Conservation (phyloP, 2,888 invertebrate species). For the Melanotus villosus region DNA sequence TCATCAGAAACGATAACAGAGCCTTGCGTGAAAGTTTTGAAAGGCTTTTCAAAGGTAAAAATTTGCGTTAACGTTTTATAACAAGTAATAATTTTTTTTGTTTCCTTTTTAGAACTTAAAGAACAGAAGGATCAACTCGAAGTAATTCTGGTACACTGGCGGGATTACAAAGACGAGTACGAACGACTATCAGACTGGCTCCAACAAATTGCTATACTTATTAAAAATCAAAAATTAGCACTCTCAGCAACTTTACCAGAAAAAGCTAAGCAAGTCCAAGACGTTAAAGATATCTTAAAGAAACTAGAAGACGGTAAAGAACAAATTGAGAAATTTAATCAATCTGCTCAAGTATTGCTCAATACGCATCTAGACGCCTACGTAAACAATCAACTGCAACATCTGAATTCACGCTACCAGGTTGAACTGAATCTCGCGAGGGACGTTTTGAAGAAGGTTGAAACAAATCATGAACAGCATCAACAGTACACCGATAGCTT, state of each 20-base stretch:
- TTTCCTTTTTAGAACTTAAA: too few species aligned
- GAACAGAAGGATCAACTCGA: slow-evolving; percentile 89
- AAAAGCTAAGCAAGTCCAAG: slow-evolving; percentile 87
- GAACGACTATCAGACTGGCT: slow-evolving; percentile 93
- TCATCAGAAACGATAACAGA: slow-evolving; percentile 88
- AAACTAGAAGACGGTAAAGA: slow-evolving; percentile 83
- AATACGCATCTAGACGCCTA: slow-evolving; percentile 90
- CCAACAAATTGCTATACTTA: slow-evolving; percentile 91
- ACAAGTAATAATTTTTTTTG: too few species aligned
- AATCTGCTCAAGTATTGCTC: slow-evolving; percentile 81
- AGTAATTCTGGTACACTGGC: slow-evolving; percentile 86
- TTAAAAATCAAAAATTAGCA: slow-evolving; percentile 91
- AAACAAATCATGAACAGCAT: slow-evolving; percentile 90
- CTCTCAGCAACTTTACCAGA: slow-evolving; percentile 84
- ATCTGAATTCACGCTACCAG: slow-evolving; percentile 90
- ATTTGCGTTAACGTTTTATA: not conserved
- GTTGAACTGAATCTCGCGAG: slow-evolving; percentile 90
- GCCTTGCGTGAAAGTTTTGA: slow-evolving; percentile 89
- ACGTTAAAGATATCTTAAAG: slow-evolving; percentile 83
- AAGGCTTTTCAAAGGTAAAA: slow-evolving; percentile 78
- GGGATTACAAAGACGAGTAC: slow-evolving; percentile 93
- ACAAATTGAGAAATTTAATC: slow-evolving; percentile 88
- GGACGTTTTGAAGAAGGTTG: slow-evolving; percentile 91
- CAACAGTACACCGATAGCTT: slow-evolving; percentile 84
- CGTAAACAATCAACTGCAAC: slow-evolving; percentile 88